Base-by-base conservation (phyloP, 2,888 invertebrate genomes). In the Aproaerema taeniolella region DNA sequence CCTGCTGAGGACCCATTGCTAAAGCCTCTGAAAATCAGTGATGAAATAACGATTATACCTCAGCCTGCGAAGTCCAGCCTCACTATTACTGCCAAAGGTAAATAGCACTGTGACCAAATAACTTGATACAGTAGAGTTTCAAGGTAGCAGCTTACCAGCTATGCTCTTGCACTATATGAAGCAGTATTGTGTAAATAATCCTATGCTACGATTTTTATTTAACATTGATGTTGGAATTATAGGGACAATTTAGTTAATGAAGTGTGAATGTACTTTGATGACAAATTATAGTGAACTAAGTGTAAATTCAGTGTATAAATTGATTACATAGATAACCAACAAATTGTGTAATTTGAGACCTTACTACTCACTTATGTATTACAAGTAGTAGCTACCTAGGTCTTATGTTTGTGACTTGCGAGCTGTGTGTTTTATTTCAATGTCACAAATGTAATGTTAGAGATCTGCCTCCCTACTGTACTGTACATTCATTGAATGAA, bases 41-140 rank as follows among this genome's bases (percentile, higher is more conserved):
- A 95, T 72, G 95, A 95, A 82, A 95, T 95, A 56, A 96, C 96
- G 43, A 96, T 96, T 61, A 95, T 95, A 83, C 95, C 95, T 52
- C 95, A 96, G 76, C 95, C 96, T 53, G 91, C 94, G 47, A 82
- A 83, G 55, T 79, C 81, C 15, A 66, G 71, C 33, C 71, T 83
- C 38, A 83, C 83, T 30, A 81, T 83, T 49, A 82, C 83, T 24
- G 78, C 83, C 31, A 85, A 85, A 58, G 83, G 83, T 37, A 83
- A 85, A 83, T 85, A 85, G 65, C 81, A 61, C 52, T 62, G n/a
- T n/a, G n/a, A n/a, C n/a, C n/a, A n/a, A 56, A 67, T 48, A 45
- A 36, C 8, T 26, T 26, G 25, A 16, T 35, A 7, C 2, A 3
- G 16, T 16, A 31, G n/a, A 9, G 26, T 47, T 54, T 52, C 55